phyloP scores from a whole-genome alignment of 30 jellyfish, hydroid and myxozoan species.

The Aurelia aurita complex sp. Pacific region DNA sequence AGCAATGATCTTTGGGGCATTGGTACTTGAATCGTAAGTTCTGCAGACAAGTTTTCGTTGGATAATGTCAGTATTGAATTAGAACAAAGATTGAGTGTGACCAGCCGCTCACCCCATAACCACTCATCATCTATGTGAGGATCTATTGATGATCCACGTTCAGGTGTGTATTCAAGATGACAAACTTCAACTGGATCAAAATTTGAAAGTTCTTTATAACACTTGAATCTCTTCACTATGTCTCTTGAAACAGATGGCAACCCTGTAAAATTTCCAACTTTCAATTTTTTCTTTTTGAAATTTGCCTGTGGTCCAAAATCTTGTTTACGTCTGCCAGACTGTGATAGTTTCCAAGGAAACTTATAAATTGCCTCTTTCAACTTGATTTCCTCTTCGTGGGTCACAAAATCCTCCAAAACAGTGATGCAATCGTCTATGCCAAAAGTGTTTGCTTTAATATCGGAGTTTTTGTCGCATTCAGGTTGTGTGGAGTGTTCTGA shows the following conservation, averaged over 20 bases:
- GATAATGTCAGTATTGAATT: conserved; percentile 69
- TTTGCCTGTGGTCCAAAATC: conserved; percentile 99
- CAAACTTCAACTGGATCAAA: conserved; percentile 95
- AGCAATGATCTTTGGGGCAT: conserved; percentile 83
- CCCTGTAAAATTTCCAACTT: conserved; percentile 81
- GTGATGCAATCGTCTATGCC: conserved; percentile 13
- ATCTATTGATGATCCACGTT: conserved; percentile 96
- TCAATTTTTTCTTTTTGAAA: conserved; percentile 83
- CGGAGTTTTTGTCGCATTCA: too few species aligned
- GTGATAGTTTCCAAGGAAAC: conserved; percentile 93
- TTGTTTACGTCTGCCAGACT: conserved; percentile 98
- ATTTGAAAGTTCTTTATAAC: conserved; percentile 12
- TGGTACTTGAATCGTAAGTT: conserved; percentile 66
- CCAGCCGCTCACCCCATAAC: conserved; percentile 99
- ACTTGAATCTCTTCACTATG: conserved; percentile 45
- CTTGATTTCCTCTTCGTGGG: conserved; percentile 61
- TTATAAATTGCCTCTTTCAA: conserved; percentile 62
- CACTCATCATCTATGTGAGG: conserved; percentile 97
- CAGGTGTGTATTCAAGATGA: conserved; percentile 79
- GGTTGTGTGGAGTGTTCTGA: too few species aligned
- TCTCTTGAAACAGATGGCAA: conserved; percentile 69
- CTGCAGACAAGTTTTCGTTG: conserved; percentile 25
- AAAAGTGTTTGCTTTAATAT: too few species aligned
- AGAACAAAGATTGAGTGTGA: conserved; percentile 75
- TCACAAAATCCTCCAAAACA: conserved; percentile 71